Evolutionary conservation across 2,888 invertebrate genomes (phyloP), one percentile per base, ranked within the genome.

Genomic region (Protula sp.): DNA sequence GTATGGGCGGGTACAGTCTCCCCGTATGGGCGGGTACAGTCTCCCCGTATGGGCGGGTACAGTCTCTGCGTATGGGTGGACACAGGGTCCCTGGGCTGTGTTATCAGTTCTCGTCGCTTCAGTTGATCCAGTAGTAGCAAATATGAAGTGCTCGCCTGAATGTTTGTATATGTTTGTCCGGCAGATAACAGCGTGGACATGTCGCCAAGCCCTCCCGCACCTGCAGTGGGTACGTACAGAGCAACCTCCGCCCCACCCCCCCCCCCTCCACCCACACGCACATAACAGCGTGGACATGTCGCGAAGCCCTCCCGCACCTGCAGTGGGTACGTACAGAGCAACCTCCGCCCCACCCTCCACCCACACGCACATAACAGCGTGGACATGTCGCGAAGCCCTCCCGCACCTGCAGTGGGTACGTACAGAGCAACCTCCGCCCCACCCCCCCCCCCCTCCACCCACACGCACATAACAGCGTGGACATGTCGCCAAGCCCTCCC

Each of bases 371-470:
- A 60, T 29, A 60, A 55, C 28, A 30, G 28, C 38, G 73, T 76
- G 53, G 78, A 78, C 61, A 71, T 78, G 65, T 74, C 77, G 24
- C 76, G 76, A 22, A 76, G 75, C 63, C 77, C 78, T 22, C 50
- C 50, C 5, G 50, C 24, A n/a, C 45, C 45, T 26, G 71, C 74
- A 28, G 60, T 74, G 47, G 72, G 73, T 74, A 67, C 72, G 73
- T 68, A 38, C 1, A 14, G 19, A 50, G 26, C 5, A 9, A 5
- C 50, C 50, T 9, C 22, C 22, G 14, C 22, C 51, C 26, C 22
- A 5, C 22, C 51, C 51, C 51, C 51, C 22, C n/a, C 51, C 26
- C 51, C 51, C 26, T n/a, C 51, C 51, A 5, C 51, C 51, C 5
- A n/a, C 5, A n/a, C n/a, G n/a, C 55, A 57, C 52, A 60, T 28